Percentiles rank a stretch among this genome's conserved stretches.
These are phyloP conservation scores for Lineus longissimus DNA, from an alignment of 1,140 invertebrate species.

Conservation along the genomic window DNA sequence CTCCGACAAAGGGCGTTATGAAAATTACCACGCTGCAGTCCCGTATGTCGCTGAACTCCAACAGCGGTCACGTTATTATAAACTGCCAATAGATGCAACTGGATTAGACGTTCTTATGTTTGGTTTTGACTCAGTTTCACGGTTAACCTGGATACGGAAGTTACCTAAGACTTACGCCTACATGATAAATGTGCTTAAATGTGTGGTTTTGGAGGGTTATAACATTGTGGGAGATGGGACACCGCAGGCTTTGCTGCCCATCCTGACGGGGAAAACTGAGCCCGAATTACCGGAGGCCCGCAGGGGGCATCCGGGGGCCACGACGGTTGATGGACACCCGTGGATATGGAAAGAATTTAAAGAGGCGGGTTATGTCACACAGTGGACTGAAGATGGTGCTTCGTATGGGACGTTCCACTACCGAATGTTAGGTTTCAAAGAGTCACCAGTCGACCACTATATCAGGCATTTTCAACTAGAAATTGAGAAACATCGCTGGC, in stretches of 20 bases:
- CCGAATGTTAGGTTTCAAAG: conserved; percentile 15
- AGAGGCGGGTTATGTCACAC: conserved; percentile 15
- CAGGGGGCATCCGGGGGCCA: conserved; percentile 1
- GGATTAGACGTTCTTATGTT: conserved; percentile 18
- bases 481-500: not conserved
- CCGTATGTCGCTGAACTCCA: conserved; percentile 21
- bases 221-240: conserved; percentile 30
- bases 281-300: conserved; percentile 14
- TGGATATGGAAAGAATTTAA: conserved; percentile 22
- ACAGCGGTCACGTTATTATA: not conserved
- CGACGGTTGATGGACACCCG: not conserved
- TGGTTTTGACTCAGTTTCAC: conserved; percentile 19
- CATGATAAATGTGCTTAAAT: conserved; percentile 6
- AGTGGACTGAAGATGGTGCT: conserved; percentile 17
- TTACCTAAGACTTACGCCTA: conserved; percentile 14
- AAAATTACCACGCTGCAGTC: conserved; percentile 42
- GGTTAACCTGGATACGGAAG: conserved; percentile 11
- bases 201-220: conserved; percentile 13
- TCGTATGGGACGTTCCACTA: conserved; percentile 14
- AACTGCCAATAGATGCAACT: not conserved
- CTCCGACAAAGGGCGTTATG: conserved; percentile 31
- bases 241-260: conserved; percentile 17
- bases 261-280: conserved; percentile 17
- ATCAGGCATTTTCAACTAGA: conserved; percentile 8
- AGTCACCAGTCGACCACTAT: conserved; percentile 21